These are phyloP conservation scores for Pterocles orientalis DNA, from an alignment of 2,113 vertebrate genomes.

Conservation along the genomic window DNA sequence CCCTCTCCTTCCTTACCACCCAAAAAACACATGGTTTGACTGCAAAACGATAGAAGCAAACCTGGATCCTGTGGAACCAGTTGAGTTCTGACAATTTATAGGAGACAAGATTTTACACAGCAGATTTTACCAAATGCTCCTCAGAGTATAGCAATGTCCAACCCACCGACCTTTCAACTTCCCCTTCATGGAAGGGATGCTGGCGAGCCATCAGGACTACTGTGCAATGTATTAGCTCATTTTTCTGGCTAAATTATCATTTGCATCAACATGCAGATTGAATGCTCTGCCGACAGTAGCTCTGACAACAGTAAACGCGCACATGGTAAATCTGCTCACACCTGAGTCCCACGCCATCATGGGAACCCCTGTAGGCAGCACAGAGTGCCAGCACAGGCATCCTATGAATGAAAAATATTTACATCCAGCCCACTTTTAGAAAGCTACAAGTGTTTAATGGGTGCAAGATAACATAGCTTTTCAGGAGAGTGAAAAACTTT, in stretches of 20 bases:
- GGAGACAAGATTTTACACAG: neutral
- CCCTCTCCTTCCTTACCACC: neutral
- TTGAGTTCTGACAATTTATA: neutral
- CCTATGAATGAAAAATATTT: neutral
- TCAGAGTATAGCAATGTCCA: neutral
- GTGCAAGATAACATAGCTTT: neutral
- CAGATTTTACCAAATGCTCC: neutral
- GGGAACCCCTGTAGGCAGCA: rapidly evolving
- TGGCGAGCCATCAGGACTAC: rapidly evolving
- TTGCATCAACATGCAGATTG: neutral
- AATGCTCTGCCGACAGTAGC: neutral
- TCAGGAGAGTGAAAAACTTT: neutral
- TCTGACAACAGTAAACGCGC: no score
- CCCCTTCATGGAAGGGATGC: neutral
- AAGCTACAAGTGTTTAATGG: neutral
- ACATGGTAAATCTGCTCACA: neutral
- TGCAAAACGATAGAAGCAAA: neutral
- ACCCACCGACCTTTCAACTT: neutral
- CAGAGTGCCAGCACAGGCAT: neutral
- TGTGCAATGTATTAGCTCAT: neutral
- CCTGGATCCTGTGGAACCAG: neutral
- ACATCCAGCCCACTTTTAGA: neutral
- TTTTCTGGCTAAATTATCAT: neutral
- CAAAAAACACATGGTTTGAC: neutral
- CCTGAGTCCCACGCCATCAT: neutral